phyloP scores from a whole-genome alignment of 2,888 invertebrate species.

The Dolichopus griseipennis region DNA sequence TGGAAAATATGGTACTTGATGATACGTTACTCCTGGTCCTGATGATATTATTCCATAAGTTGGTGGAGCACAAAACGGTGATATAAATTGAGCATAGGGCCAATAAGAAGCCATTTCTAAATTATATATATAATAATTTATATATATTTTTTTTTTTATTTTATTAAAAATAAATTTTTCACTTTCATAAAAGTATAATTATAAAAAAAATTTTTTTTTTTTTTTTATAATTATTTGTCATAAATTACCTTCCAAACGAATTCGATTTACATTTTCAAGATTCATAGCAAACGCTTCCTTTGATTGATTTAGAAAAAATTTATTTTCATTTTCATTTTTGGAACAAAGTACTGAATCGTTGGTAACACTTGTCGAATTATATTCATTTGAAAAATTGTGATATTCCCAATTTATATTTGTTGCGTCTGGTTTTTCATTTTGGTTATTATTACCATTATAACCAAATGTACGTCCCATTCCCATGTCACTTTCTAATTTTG shows the following conservation, averaged over 20 bases:
- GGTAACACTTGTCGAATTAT: not conserved
- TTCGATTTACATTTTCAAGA: conserved; percentile 4
- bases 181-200: not conserved
- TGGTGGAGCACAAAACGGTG: conserved; percentile 29
- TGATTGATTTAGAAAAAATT: not conserved
- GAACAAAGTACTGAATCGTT: not conserved
- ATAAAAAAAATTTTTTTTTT: not conserved
- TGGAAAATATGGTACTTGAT: conserved; percentile 29
- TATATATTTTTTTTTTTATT: not conserved
- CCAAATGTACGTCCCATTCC: not conserved
- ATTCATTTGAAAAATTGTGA: not conserved
- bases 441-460: not conserved
- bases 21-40: conserved; percentile 24
- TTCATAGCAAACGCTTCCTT: not conserved
- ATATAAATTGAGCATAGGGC: conserved; percentile 29
- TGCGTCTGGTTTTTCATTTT: not conserved
- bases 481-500: not conserved
- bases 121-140: conserved; percentile 15
- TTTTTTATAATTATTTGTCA: not conserved
- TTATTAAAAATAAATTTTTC: not conserved
- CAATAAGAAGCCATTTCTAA: conserved; percentile 32
- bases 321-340: not conserved
- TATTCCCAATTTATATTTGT: not conserved
- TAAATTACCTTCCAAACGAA: not conserved
- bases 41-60: conserved; percentile 28